A percentile compares a stretch with the other conserved stretches of the same genome.
Conservation (phyloP, 2,888 invertebrate species). For the Leptinotarsa juncta region DNA sequence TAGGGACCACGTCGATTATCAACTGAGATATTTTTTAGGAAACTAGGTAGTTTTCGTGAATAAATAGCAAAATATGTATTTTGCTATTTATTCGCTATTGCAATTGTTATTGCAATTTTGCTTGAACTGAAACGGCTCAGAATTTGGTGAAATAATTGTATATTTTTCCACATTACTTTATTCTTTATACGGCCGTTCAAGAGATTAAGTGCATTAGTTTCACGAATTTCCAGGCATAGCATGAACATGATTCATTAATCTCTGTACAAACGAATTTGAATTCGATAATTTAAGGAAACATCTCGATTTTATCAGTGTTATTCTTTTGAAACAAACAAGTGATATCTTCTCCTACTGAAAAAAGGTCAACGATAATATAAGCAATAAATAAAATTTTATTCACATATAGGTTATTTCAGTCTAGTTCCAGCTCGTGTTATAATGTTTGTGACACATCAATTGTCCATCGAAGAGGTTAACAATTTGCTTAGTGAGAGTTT, state of each 20-base stretch:
- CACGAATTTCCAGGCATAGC: too few relatives aligned
- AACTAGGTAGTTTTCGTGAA: too few relatives aligned
- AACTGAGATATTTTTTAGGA: too few relatives aligned
- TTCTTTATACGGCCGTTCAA: too few relatives aligned
- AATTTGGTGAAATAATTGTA: too few relatives aligned
- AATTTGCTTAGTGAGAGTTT: conserved; percentile 68
- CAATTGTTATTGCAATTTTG: too few relatives aligned
- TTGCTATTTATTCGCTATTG: too few relatives aligned
- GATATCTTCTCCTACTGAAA: conserved; percentile 24
- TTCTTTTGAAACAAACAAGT: conserved; percentile 25
- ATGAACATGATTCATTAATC: neutral
- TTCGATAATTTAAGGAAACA: conserved; percentile 2
- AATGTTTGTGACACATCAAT: conserved; percentile 47
- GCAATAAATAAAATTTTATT: conserved; percentile 32
- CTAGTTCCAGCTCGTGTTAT: conserved; percentile 13
- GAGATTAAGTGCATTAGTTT: too few relatives aligned
- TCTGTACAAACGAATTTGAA: neutral
- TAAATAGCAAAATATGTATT: too few relatives aligned
- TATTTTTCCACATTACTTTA: too few relatives aligned
- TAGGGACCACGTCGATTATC: too few relatives aligned
- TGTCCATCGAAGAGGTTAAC: conserved; percentile 70
- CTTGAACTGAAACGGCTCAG: too few relatives aligned
- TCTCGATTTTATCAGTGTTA: conserved; percentile 15
- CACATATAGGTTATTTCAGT: conserved; percentile 11
- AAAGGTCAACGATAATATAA: conserved; percentile 42